phyloP scores from a whole-genome alignment of 2,113 vertebrate genomes.

The Aix galericulata region DNA sequence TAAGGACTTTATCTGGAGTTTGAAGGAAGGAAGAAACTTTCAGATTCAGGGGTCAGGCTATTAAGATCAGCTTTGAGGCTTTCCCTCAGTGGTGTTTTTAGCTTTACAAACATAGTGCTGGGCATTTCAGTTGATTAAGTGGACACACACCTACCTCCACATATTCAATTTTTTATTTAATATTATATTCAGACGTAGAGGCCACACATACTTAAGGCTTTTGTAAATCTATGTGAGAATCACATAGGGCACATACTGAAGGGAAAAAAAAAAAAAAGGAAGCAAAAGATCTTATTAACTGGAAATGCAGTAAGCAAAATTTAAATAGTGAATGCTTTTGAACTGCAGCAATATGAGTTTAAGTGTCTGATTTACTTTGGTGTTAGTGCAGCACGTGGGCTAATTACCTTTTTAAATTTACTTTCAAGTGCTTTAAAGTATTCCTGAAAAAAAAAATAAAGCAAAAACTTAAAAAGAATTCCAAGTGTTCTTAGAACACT shows the following conservation, averaged over 20 bases:
- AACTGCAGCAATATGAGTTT: background rate
- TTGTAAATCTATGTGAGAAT: background rate
- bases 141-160: rapidly evolving
- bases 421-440: background rate
- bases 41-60: background rate
- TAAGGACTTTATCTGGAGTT: background rate
- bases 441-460: background rate
- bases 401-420: background rate
- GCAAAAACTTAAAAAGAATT: background rate
- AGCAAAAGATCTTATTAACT: background rate
- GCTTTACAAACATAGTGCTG: background rate
- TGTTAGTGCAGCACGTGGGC: background rate
- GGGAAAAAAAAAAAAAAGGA: background rate
- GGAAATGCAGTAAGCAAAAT: background rate
- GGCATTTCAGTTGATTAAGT: background rate
- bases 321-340: background rate
- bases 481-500: background rate
- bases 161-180: background rate
- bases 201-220: background rate
- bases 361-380: background rate
- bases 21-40: background rate
- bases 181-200: background rate
- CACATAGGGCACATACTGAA: background rate
- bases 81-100: background rate
- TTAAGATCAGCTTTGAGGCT: background rate